These are phyloP conservation scores for Adelognathus sp. DNA, from an alignment of 2,888 invertebrate genomes.

Conservation along the genomic window DNA sequence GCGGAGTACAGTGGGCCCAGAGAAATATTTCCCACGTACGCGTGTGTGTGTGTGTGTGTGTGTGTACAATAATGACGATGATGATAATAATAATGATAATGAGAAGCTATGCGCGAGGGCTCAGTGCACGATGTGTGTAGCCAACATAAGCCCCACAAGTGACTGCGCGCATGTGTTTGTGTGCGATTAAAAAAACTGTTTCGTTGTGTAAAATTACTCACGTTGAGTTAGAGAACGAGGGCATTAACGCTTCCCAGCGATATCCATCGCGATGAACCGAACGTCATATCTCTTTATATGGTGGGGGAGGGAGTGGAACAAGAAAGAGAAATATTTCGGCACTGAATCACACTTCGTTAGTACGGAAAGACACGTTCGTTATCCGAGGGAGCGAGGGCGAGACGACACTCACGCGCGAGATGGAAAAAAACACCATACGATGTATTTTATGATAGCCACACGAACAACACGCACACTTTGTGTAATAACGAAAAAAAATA, in stretches of 20 bases:
- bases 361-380: slow-evolving; percentile 63
- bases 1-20: slow-evolving; percentile 34
- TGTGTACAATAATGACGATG: not conserved
- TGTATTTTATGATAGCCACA: not conserved
- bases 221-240: slow-evolving; percentile 28
- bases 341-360: slow-evolving; percentile 70
- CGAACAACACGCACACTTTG: not conserved
- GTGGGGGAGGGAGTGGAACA: slow-evolving; percentile 41
- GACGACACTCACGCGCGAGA: not conserved
- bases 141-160: too few species aligned
- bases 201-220: slow-evolving; percentile 20
- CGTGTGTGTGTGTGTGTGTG: slow-evolving; percentile 8
- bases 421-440: not conserved
- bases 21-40: slow-evolving; percentile 54
- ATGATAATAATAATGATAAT: too few species aligned
- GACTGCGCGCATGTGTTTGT: not conserved
- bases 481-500: not conserved
- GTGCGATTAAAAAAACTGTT: not conserved
- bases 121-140: too few species aligned
- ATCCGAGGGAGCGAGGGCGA: slow-evolving; percentile 12
- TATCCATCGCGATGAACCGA: slow-evolving; percentile 50
- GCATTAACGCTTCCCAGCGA: slow-evolving; percentile 62
- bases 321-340: slow-evolving; percentile 62
- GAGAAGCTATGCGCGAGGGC: too few species aligned
- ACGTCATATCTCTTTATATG: slow-evolving; percentile 49